These are phyloP conservation scores for Rosalia funebris DNA, from an alignment of 2,888 invertebrate genomes.

Conservation along the genomic window DNA sequence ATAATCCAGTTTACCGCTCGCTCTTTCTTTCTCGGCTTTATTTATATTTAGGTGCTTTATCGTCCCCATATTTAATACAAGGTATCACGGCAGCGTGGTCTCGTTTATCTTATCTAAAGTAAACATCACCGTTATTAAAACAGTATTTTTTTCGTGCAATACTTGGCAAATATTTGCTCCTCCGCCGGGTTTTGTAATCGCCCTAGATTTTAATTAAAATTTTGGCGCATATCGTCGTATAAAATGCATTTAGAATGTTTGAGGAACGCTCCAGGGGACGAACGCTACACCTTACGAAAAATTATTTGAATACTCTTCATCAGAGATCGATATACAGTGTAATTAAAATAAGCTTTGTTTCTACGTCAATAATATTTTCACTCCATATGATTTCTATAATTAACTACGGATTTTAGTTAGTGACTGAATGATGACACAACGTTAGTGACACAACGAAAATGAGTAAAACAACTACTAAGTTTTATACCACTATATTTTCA, in stretches of 20 bases:
- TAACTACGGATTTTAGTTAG: too few species aligned
- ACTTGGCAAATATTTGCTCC: conserved; percentile 29
- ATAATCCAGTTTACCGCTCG: background rate
- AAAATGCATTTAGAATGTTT: background rate
- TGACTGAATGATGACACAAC: too few species aligned
- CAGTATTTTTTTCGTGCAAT: conserved; percentile 37
- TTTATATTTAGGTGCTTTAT: conserved; percentile 25
- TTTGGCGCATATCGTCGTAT: background rate
- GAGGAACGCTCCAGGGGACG: background rate
- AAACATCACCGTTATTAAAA: conserved; percentile 43
- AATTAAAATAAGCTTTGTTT: too few species aligned
- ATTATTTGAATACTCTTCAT: too few species aligned
- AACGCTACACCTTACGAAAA: too few species aligned
- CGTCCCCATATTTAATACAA: conserved; percentile 35
- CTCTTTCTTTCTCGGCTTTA: conserved; percentile 4
- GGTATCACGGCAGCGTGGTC: conserved; percentile 33
- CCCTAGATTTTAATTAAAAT: conserved; percentile 19
- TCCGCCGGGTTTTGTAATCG: conserved; percentile 13
- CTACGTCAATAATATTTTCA: too few species aligned
- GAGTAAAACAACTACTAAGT: too few species aligned
- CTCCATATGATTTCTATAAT: too few species aligned
- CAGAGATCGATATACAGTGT: too few species aligned
- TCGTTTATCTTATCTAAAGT: conserved; percentile 41
- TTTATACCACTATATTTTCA: too few species aligned
- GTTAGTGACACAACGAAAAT: too few species aligned